Conservation (phyloP, 2,888 invertebrate species). For the Endomychus coccineus region DNA sequence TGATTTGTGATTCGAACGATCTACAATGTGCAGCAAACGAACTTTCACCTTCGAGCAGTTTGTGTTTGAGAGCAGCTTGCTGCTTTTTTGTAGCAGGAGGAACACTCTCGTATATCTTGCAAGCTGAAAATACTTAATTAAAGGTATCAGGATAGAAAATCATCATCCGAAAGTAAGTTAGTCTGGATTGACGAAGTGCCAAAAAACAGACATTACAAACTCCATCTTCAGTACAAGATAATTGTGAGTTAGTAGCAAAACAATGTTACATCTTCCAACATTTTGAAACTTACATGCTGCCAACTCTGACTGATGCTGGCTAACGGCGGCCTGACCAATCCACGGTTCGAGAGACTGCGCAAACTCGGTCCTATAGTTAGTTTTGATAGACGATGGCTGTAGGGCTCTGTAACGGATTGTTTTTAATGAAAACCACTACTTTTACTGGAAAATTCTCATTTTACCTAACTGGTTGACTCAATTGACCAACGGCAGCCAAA, state of each 20-base stretch:
- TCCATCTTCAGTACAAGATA: too few relatives aligned
- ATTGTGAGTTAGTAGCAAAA: too few relatives aligned
- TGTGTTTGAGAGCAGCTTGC: conserved; percentile 38
- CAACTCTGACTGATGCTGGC: conserved; percentile 41
- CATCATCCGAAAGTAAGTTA: too few relatives aligned
- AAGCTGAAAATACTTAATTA: conserved; percentile 25
- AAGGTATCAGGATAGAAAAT: too few relatives aligned
- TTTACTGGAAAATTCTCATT: conserved; percentile 3
- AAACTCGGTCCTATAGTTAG: conserved; percentile 58
- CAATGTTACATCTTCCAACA: background rate
- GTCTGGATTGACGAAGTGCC: too few relatives aligned
- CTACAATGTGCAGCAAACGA: conserved; percentile 58
- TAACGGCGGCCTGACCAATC: conserved; percentile 46
- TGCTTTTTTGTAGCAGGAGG: conserved; percentile 41
- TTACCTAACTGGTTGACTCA: conserved; percentile 54
- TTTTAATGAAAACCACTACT: conserved; percentile 1
- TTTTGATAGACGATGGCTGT: conserved; percentile 48
- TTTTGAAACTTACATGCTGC: conserved; percentile 35
- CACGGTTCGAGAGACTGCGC: conserved; percentile 56
- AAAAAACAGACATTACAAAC: too few relatives aligned
- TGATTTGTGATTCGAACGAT: conserved; percentile 50
- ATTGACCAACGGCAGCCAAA: conserved; percentile 56
- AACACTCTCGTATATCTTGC: conserved; percentile 36
- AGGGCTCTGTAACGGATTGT: conserved; percentile 38
- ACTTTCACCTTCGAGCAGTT: conserved; percentile 47